A percentile compares a stretch with the other conserved stretches of the same genome.
These are phyloP conservation scores for Glaucomys volans DNA, from an alignment of 2,113 vertebrate genomes.

Conservation along the genomic window DNA sequence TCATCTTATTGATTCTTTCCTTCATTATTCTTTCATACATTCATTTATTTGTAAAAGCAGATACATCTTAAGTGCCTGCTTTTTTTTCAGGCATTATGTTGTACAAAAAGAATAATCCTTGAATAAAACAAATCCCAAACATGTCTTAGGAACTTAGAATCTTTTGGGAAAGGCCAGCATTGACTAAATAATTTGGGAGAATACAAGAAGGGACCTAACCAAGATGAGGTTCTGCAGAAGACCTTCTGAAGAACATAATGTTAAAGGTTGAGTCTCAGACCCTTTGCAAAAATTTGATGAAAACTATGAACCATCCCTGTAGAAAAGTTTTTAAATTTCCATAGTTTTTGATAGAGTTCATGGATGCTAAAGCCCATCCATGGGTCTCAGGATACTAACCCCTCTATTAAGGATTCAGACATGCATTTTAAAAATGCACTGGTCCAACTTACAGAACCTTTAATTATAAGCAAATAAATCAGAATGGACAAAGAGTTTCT, in stretches of 20 bases:
- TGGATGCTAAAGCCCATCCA: not conserved
- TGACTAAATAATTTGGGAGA: conserved; percentile 3
- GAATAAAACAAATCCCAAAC: conserved; percentile 41
- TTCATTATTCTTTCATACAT: not conserved
- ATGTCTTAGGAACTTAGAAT: not conserved
- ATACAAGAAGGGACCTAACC: not conserved
- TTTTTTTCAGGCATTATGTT: not conserved
- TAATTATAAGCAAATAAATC: conserved; percentile 3
- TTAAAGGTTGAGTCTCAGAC: conserved; percentile 4
- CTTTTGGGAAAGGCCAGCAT: not conserved
- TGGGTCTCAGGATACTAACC: not conserved
- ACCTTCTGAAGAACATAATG: not conserved
- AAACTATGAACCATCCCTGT: not conserved
- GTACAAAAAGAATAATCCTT: not conserved
- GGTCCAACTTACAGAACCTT: not conserved
- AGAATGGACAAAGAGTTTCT: not conserved
- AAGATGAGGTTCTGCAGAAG: not conserved
- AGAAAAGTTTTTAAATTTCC: not conserved
- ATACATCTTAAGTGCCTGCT: not conserved
- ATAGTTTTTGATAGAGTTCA: conserved; percentile 3
- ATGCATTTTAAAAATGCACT: not conserved
- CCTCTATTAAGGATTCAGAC: not conserved
- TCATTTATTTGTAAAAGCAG: not conserved
- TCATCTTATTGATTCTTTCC: not conserved
- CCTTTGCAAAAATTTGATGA: conserved; percentile 9